These are phyloP conservation scores for Eulemur mongoz DNA, from an alignment of 2,797 vertebrate species.

Conservation along the genomic window DNA sequence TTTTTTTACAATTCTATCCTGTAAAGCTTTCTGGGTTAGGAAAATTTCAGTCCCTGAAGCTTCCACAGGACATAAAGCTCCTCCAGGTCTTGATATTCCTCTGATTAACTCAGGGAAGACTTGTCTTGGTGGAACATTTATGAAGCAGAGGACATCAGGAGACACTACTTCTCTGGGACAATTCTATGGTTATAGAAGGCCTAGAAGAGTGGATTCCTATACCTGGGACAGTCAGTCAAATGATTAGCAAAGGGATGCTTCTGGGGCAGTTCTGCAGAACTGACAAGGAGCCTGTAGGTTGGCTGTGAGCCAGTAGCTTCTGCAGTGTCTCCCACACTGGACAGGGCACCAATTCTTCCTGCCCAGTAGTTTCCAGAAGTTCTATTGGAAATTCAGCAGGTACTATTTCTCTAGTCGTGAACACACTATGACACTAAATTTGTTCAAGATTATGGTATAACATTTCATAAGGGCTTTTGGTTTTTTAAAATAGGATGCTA, in stretches of 20 bases:
- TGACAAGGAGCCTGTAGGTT: background rate
- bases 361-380: background rate
- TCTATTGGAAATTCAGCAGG: background rate
- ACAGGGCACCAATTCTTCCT: background rate
- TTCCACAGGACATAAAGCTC: background rate
- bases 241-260: background rate
- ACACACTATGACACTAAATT: too few relatives aligned
- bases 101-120: background rate
- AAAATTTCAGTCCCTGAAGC: background rate
- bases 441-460: too few relatives aligned
- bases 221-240: background rate
- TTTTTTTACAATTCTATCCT: background rate
- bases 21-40: background rate
- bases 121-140: background rate
- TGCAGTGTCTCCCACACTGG: background rate
- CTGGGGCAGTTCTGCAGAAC: background rate
- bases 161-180: background rate
- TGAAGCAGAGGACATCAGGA: background rate
- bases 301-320: background rate
- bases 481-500: too few relatives aligned
- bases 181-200: background rate
- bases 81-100: background rate
- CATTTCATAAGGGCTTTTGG: too few relatives aligned
- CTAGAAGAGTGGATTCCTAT: background rate
- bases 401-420: background rate